These are phyloP conservation scores for Cheirogaleus major DNA, from an alignment of 2,797 vertebrate species.

Conservation along the genomic window DNA sequence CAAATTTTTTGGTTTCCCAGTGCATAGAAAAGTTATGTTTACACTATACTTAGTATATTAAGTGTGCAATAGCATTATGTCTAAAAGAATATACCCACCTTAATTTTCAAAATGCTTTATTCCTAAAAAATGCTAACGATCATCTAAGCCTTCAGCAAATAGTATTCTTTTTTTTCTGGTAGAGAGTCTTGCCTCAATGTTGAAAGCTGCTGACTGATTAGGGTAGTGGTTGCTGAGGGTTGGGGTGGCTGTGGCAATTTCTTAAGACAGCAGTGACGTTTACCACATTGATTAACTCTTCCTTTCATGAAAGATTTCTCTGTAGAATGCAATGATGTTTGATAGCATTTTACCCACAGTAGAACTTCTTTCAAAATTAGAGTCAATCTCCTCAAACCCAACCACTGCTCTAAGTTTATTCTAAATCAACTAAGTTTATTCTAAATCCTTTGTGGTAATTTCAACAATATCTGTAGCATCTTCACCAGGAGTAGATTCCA, in stretches of 20 bases:
- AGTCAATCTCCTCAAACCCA: neutral
- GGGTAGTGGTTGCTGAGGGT: neutral
- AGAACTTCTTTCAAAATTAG: neutral
- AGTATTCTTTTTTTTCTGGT: neutral
- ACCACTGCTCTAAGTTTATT: neutral
- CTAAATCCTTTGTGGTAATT: neutral
- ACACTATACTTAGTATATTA: neutral
- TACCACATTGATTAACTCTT: neutral
- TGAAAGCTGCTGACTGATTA: neutral
- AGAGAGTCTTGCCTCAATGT: neutral
- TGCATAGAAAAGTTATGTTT: neutral
- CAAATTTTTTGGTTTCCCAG: neutral
- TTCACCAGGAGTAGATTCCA: neutral
- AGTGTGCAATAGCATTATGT: neutral
- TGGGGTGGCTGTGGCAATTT: neutral
- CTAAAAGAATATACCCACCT: neutral
- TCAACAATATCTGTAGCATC: neutral
- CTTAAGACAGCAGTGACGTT: neutral
- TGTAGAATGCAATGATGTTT: neutral
- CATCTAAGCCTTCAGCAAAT: neutral
- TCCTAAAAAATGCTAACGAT: neutral
- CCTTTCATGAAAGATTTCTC: neutral
- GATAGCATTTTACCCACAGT: neutral
- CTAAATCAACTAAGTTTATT: neutral
- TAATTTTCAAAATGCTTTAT: neutral